phyloP scores from a whole-genome alignment of 2,797 vertebrate genomes.

The Gadopsis marmoratus region DNA sequence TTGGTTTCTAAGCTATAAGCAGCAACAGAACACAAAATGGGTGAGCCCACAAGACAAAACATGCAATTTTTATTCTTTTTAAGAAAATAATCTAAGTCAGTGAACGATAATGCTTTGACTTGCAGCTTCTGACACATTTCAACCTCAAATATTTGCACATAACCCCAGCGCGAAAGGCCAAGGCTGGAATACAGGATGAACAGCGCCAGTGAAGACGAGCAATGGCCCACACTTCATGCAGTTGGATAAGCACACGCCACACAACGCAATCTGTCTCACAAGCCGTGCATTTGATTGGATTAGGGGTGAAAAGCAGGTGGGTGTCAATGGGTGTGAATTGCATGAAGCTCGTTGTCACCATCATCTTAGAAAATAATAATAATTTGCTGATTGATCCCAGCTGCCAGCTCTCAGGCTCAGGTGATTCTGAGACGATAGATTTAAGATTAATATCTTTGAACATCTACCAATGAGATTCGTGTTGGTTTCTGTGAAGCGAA shows the following conservation, averaged over 20 bases:
- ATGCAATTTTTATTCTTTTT: neutral
- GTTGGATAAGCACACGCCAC: neutral
- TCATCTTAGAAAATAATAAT: neutral
- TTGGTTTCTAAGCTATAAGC: neutral
- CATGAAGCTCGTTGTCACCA: neutral
- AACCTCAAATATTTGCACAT: conserved; percentile 52
- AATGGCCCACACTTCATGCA: conserved; percentile 1
- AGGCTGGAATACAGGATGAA: conserved; percentile 32
- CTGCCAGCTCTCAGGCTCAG: neutral
- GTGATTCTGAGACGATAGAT: neutral
- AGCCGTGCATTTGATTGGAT: neutral
- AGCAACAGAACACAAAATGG: neutral
- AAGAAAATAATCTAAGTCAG: neutral
- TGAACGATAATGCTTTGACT: conserved; percentile 37
- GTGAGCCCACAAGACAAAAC: too few relatives aligned
- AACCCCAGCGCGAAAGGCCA: conserved; percentile 37
- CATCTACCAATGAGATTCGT: neutral
- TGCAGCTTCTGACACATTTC: conserved; percentile 44
- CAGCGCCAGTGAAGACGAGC: conserved; percentile 21
- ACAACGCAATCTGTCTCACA: neutral
- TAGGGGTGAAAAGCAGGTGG: neutral
- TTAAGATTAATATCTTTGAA: conserved; percentile 24
- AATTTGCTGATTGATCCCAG: conserved; percentile 4
- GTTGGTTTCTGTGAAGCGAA: conserved; percentile 10
- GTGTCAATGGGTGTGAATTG: neutral